Conservation (phyloP, 2,797 vertebrate species). For the Lophotriccus pileatus region DNA sequence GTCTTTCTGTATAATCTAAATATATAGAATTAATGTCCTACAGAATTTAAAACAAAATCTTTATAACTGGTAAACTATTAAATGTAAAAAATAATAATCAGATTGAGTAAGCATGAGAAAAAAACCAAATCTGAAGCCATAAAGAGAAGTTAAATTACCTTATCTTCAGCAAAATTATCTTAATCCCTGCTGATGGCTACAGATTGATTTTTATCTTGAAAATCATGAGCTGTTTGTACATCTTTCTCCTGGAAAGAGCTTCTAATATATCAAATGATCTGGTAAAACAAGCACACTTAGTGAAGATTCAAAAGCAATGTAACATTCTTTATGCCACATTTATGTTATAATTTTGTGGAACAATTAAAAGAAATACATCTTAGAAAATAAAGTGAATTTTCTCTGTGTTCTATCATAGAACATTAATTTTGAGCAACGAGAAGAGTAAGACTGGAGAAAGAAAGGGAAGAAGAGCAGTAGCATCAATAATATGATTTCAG, state of each 20-base stretch:
- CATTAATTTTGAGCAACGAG: background rate
- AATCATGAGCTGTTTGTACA: conserved; percentile 75
- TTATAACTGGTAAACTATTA: background rate
- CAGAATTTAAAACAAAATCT: background rate
- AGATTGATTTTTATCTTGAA: conserved; percentile 73
- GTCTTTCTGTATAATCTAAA: background rate
- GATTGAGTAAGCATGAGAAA: background rate
- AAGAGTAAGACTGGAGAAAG: background rate
- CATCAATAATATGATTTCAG: background rate
- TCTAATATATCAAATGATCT: conserved; percentile 76
- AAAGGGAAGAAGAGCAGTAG: background rate
- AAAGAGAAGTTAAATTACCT: conserved; percentile 65
- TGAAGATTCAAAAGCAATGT: background rate
- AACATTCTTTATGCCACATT: background rate
- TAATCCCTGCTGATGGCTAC: conserved; percentile 41
- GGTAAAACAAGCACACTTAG: background rate
- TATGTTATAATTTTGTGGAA: background rate
- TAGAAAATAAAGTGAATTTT: background rate
- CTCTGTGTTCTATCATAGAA: background rate
- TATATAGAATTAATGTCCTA: background rate
- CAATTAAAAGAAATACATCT: background rate
- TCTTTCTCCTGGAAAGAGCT: conserved; percentile 79
- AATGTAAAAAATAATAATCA: background rate
- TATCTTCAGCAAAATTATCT: conserved; percentile 70
- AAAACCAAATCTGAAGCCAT: background rate